Base-by-base conservation (phyloP, 2,888 invertebrate genomes). In the Thecophora atra region DNA sequence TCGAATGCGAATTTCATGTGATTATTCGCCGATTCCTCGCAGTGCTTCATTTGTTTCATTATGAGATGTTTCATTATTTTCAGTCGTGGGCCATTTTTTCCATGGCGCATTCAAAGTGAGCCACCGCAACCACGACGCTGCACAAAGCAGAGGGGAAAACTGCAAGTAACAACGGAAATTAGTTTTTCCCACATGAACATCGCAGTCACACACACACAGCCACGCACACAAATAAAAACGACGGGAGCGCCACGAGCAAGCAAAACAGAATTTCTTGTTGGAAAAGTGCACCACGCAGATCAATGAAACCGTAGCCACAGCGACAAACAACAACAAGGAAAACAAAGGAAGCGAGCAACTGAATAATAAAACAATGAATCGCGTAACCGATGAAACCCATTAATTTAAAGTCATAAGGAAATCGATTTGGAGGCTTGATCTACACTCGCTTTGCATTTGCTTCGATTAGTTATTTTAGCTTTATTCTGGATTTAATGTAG, bases 151-250 rank as follows among this genome's bases (percentile, higher is more conserved):
- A 71, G 11, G 58, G 44, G 44, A 69, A 42, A 69, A 44, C 66
- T 66, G 44, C 60, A 68, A 76, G 76, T 75, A 77, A 78, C 77
- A 76, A 75, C 78, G 78, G 78, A 78, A 78, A 78, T 78, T 78
- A 77, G 77, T 78, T 78, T 78, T 77, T 78, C 76, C 75, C 78
- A 77, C 78, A 78, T 78, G 78, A 78, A 47, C 56, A 56, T n/a
- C n/a, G n/a, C n/a, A n/a, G n/a, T n/a, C 58, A 60, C 64, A 51
- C 17, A 24, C 62, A 65, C 71, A 15, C 44, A 71, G 13, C 13
- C 28, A 71, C 47, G 15, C 66, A 63, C 24, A 72, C n/a, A 28
- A 11, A 21, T 15, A 15, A 7, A 70, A 19, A 21, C 47, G 47
- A 52, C n/a, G 52, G 19, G 21, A 28, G 52, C 52, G 52, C 66